Evolutionary conservation across 1,140 invertebrate species (phyloP), one percentile per base, ranked within the genome.

Genomic region (Copidosoma floridanum): DNA sequence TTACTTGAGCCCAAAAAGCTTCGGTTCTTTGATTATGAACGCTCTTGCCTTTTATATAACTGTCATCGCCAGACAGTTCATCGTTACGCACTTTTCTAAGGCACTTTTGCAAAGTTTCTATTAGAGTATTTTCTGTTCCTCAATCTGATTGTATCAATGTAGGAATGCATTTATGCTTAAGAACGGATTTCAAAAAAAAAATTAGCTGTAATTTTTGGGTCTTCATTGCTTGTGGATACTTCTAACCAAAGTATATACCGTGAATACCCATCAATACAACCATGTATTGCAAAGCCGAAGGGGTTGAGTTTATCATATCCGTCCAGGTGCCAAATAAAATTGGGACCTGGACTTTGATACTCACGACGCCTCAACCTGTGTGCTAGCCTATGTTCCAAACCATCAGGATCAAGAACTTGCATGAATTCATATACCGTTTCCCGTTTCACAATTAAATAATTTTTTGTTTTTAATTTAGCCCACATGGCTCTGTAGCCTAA

Each of bases 1-100:
- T 41, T 44, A 61, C 29, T 54, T 40, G 51, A 40, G 43, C 51
- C 51, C 58, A 61, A 12, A 24, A 62, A 0, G 53, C 51, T 24
- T 52, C 35, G 12, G 24, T 52, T 12, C 50, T 37, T 23, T 52
- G 32, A 6, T 52, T 35, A 6, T 12, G 6, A 6, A 32, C 29
- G 29, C 29, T 32, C 12, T n/a, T 29, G 5, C 46, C 46, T 48
- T 29, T 48, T n/a, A 48, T 12, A 48, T 14, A 48, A 27, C 48
- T 35, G 2, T 18, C 18, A 20, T 51, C 27, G 16, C 48, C 48
- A 11, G 14, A 3, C 12, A 18, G 23, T 7, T 51, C 11, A 37
- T 51, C 48, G 11, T 21, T 12, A 51, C 35, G 27, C 16, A 8
- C 3, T 8, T 1, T 32, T 3, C 48, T 18, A 11, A 51, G 11